Percentiles rank a stretch among this genome's conserved stretches.
Conservation (phyloP, 2,113 vertebrate species). For the Cettia cetti region DNA sequence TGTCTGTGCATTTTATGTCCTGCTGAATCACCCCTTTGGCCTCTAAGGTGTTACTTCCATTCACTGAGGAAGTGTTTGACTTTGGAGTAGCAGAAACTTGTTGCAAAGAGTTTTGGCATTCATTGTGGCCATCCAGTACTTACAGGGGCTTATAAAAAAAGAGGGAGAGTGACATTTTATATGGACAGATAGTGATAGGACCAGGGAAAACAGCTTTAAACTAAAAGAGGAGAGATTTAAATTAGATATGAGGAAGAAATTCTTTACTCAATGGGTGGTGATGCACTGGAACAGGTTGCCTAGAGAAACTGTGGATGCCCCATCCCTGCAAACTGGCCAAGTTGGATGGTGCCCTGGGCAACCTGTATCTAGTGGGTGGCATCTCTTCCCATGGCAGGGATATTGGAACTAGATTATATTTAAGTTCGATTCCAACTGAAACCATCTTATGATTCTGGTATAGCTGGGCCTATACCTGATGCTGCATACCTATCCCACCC, state of each 20-base stretch:
- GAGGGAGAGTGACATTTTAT: not conserved
- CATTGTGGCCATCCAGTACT: not conserved
- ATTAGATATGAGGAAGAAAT: not conserved
- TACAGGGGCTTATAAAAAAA: not conserved
- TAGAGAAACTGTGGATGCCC: not conserved
- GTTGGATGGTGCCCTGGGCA: accelerated
- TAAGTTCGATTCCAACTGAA: not conserved
- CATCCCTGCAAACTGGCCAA: not conserved
- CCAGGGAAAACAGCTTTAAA: not conserved
- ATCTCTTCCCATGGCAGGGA: not conserved
- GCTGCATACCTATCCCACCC: not conserved
- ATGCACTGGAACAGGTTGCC: not conserved
- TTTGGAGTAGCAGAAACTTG: not conserved
- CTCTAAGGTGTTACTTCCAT: not conserved
- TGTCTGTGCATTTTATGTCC: not conserved
- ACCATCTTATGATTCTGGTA: not conserved
- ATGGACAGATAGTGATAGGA: not conserved
- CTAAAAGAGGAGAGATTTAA: not conserved
- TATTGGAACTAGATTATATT: not conserved
- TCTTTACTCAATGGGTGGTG: not conserved
- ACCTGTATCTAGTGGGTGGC: not conserved
- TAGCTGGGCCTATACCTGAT: not conserved
- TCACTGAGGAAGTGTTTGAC: not conserved
- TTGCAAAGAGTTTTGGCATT: not conserved
- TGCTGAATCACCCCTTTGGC: not conserved